Conservation (phyloP, 2,888 invertebrate species). For the Drosophila aldrichi region DNA sequence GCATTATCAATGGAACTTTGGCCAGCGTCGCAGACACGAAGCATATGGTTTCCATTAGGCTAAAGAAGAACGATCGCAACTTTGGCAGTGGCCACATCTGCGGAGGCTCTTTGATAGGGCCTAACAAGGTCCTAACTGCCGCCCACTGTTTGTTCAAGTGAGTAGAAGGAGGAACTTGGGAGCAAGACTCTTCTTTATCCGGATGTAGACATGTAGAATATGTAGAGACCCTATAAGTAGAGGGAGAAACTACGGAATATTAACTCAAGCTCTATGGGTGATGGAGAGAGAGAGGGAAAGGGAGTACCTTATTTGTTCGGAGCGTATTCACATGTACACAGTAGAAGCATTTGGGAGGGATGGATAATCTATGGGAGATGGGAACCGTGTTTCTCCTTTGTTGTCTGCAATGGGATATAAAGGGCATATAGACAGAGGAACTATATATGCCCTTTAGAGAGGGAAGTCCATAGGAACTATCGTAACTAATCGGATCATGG, state of each 20-base stretch:
- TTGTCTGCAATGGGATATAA: not conserved
- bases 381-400: not conserved
- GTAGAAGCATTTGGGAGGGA: not conserved
- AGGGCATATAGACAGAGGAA: too few species aligned
- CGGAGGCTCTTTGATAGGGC: constrained; percentile 80
- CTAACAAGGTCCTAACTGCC: constrained; percentile 82
- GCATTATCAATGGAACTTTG: constrained; percentile 80
- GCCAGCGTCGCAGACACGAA: constrained; percentile 67
- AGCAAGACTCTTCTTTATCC: too few species aligned
- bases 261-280: too few species aligned
- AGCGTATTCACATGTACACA: not conserved
- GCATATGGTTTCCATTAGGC: constrained; percentile 82
- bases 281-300: too few species aligned
- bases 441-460: too few species aligned
- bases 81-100: constrained; percentile 83
- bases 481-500: not conserved
- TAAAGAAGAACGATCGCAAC: constrained; percentile 68
- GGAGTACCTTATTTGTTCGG: too few species aligned
- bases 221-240: too few species aligned
- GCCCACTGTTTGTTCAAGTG: constrained; percentile 84
- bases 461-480: too few species aligned
- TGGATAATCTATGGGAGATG: not conserved
- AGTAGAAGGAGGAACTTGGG: constrained; percentile 37
- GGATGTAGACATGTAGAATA: too few species aligned
- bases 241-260: too few species aligned